phyloP scores from a whole-genome alignment of 2,113 vertebrate genomes.

The mouse (Mus musculus) region GRCm39 chr7:77118001-77118500 shows the following conservation, averaged over 20 bases:
- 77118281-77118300: background rate
- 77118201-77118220: background rate
- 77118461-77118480: background rate
- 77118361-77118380: background rate
- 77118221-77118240: background rate
- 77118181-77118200: background rate
- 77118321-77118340: background rate
- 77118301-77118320: background rate
- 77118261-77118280: background rate
- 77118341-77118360: background rate
- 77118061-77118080: no score
- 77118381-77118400: background rate
- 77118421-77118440: background rate
- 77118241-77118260: background rate
- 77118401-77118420: background rate
- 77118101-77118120: no score
- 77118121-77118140: background rate
- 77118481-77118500: background rate
- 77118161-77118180: background rate
- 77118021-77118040: background rate
- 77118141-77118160: background rate
- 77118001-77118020: background rate
- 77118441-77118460: background rate
- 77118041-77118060: background rate
- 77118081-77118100: no score